Conservation (phyloP, 1,140 invertebrate species). For the Samia ricini region DNA sequence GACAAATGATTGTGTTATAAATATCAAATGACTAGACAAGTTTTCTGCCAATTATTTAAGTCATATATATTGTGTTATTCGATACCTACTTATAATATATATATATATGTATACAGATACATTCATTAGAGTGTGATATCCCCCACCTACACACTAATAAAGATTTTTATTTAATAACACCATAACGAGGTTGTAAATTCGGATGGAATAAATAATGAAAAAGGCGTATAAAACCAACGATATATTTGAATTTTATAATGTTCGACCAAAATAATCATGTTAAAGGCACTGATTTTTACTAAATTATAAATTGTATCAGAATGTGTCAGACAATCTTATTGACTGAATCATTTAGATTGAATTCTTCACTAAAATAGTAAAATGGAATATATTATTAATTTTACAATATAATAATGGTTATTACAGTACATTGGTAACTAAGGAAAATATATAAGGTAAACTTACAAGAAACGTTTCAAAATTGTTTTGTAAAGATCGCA, state of each 20-base stretch:
- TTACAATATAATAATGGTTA: too few relatives aligned
- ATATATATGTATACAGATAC: neutral
- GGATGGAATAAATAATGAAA: slow-evolving; percentile 19
- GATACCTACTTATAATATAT: neutral
- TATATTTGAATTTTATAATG: slow-evolving; percentile 5
- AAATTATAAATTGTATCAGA: neutral
- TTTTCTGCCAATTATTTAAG: slow-evolving; percentile 10
- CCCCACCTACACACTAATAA: slow-evolving; percentile 25
- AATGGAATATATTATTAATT: too few relatives aligned
- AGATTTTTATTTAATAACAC: slow-evolving; percentile 27
- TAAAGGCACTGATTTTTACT: neutral
- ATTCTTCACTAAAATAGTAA: too few relatives aligned
- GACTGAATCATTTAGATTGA: too few relatives aligned
- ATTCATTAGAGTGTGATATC: slow-evolving; percentile 2
- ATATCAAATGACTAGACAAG: slow-evolving; percentile 1
- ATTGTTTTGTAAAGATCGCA: too few relatives aligned
- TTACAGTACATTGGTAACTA: too few relatives aligned
- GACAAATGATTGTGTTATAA: neutral
- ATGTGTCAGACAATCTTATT: too few relatives aligned
- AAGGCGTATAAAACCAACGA: slow-evolving; percentile 10
- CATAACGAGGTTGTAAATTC: slow-evolving; percentile 26
- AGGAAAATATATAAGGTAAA: too few relatives aligned
- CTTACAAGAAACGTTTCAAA: too few relatives aligned
- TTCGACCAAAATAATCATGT: neutral
- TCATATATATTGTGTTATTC: neutral